phyloP scores from a whole-genome alignment of 1,140 invertebrate genomes.

The Cotesia chilonis region DNA sequence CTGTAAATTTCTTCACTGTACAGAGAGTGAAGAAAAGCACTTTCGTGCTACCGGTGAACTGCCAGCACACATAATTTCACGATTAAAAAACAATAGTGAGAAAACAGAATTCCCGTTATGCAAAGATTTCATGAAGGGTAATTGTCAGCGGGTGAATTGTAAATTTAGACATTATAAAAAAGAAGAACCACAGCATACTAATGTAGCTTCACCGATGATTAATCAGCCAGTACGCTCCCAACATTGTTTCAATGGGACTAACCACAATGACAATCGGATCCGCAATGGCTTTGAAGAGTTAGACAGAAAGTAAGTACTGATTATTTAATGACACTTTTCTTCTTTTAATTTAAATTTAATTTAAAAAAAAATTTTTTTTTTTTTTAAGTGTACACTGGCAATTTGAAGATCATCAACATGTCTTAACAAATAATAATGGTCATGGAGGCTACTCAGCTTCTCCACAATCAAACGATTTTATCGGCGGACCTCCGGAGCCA shows the following conservation, averaged over 20 bases:
- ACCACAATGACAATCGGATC: conserved; percentile 51
- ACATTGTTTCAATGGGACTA: conserved; percentile 62
- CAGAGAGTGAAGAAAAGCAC: conserved; percentile 79
- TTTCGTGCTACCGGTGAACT: conserved; percentile 76
- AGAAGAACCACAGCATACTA: conserved; percentile 57
- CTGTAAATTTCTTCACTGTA: conserved; percentile 81
- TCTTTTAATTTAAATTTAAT: not conserved
- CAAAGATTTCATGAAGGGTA: conserved; percentile 80
- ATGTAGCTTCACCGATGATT: conserved; percentile 54
- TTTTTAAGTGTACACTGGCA: conserved; percentile 58
- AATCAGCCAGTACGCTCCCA: conserved; percentile 65
- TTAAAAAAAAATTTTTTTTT: not conserved
- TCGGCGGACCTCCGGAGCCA: conserved; percentile 56
- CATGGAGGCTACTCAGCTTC: conserved; percentile 48
- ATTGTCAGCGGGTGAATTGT: conserved; percentile 70
- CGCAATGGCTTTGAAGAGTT: conserved; percentile 47
- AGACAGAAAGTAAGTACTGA: conserved; percentile 53
- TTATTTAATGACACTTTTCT: not conserved
- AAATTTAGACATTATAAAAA: conserved; percentile 59
- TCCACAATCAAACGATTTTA: conserved; percentile 55
- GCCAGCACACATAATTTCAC: conserved; percentile 68
- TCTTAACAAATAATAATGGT: conserved; percentile 46
- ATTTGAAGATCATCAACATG: conserved; percentile 57
- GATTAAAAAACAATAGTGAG: conserved; percentile 62
- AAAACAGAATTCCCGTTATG: conserved; percentile 72